Conservation (phyloP, 1,140 invertebrate species). For the Phymastichus coffea region DNA sequence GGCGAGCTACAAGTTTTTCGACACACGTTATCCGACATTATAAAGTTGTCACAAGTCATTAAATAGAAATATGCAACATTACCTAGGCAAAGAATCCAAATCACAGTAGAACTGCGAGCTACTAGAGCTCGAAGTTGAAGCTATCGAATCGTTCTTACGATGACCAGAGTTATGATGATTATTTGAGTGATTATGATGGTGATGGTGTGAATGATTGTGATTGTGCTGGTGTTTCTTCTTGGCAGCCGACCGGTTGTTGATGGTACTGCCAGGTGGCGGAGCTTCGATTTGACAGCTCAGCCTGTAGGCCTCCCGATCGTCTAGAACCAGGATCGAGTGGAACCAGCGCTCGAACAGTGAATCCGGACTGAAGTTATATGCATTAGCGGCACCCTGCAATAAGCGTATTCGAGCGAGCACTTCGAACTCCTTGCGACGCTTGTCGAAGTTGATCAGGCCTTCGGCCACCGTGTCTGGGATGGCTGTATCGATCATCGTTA, state of each 20-base stretch:
- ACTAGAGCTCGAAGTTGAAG: constrained; percentile 83
- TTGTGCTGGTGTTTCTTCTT: constrained; percentile 46
- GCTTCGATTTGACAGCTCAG: constrained; percentile 90
- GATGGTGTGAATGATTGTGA: constrained; percentile 38
- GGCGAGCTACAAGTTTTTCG: constrained; percentile 60
- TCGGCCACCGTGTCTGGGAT: constrained; percentile 84
- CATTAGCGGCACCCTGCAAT: constrained; percentile 95
- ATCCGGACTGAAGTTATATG: constrained; percentile 86
- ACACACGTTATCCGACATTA: not conserved
- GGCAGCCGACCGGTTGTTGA: constrained; percentile 39
- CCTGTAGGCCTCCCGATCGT: constrained; percentile 89
- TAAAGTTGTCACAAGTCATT: not conserved
- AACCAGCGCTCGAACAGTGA: constrained; percentile 90
- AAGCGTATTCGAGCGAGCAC: constrained; percentile 95
- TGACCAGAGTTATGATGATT: constrained; percentile 61
- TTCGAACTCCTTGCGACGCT: constrained; percentile 97
- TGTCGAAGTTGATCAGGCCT: constrained; percentile 97
- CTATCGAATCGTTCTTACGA: constrained; percentile 87
- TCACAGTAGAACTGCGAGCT: constrained; percentile 85
- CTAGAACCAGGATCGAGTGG: constrained; percentile 81
- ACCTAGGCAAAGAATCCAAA: constrained; percentile 63
- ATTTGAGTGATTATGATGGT: constrained; percentile 45
- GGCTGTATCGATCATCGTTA: constrained; percentile 98
- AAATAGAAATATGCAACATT: not conserved
- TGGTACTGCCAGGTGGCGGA: constrained; percentile 53